phyloP scores from a whole-genome alignment of 1,140 invertebrate genomes.

The Drosophila navojoa region DNA sequence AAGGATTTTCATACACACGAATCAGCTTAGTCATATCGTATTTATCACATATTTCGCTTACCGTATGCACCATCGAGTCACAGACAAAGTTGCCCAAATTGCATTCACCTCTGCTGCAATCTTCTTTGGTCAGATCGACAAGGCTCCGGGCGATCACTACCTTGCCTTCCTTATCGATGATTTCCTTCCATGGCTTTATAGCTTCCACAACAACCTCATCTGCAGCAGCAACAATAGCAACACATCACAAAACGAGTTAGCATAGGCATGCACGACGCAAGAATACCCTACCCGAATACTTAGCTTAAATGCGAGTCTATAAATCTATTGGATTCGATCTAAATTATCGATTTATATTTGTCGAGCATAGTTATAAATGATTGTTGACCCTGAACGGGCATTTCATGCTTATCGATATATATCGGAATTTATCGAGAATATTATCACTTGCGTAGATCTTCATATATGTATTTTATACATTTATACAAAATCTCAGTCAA shows the following conservation, averaged over 20 bases:
- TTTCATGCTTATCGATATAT: too few relatives aligned
- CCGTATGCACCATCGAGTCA: conserved; percentile 88
- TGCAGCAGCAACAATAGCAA: conserved; percentile 20
- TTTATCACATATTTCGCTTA: conserved; percentile 28
- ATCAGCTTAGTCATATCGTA: not conserved
- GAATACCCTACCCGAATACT: not conserved
- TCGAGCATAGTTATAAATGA: not conserved
- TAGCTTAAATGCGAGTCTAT: not conserved
- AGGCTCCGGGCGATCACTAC: conserved; percentile 86
- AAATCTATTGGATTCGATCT: too few relatives aligned
- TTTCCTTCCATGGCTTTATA: conserved; percentile 86
- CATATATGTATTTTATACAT: too few relatives aligned
- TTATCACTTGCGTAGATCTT: too few relatives aligned
- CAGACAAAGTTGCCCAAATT: conserved; percentile 91
- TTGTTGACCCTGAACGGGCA: too few relatives aligned
- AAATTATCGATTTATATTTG: not conserved
- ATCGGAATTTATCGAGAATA: too few relatives aligned
- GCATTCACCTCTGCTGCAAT: conserved; percentile 88
- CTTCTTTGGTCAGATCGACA: conserved; percentile 85
- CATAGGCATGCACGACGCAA: not conserved
- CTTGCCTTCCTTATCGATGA: conserved; percentile 86
- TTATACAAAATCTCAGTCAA: too few relatives aligned
- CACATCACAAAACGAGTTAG: not conserved
- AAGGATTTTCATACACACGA: not conserved
- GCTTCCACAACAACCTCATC: conserved; percentile 84